phyloP scores from a whole-genome alignment of 2,113 vertebrate species.

The Picathartes gymnocephalus region DNA sequence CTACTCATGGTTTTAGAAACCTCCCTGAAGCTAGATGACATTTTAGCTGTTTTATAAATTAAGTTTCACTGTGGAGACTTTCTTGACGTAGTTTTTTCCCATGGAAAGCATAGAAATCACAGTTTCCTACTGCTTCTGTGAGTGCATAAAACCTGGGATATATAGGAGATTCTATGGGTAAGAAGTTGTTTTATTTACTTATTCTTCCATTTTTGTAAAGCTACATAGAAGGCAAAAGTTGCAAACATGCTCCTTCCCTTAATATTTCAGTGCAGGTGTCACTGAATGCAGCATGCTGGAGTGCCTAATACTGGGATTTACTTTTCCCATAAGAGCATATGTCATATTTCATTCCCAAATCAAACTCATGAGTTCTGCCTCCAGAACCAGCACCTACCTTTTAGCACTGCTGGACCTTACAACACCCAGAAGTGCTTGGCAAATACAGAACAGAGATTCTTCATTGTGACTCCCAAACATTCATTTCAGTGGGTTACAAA shows the following conservation, averaged over 20 bases:
- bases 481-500: background rate
- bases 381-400: background rate
- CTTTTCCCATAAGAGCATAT: background rate
- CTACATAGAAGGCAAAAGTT: background rate
- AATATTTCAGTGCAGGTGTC: background rate
- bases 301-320: background rate
- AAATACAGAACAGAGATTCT: background rate
- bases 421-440: background rate
- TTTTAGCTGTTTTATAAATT: background rate
- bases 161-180: background rate
- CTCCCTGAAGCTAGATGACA: accelerated
- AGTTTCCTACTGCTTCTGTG: background rate
- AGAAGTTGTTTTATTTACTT: background rate
- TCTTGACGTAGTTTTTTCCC: accelerated
- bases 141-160: background rate
- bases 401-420: background rate
- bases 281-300: background rate
- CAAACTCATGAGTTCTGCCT: background rate
- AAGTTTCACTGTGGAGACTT: background rate
- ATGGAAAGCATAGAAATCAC: background rate
- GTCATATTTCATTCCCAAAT: background rate
- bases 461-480: background rate
- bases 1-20: background rate
- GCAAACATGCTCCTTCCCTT: background rate
- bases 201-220: background rate